phyloP scores from a whole-genome alignment of 2,797 vertebrate species.

The Nannoperca australis region DNA sequence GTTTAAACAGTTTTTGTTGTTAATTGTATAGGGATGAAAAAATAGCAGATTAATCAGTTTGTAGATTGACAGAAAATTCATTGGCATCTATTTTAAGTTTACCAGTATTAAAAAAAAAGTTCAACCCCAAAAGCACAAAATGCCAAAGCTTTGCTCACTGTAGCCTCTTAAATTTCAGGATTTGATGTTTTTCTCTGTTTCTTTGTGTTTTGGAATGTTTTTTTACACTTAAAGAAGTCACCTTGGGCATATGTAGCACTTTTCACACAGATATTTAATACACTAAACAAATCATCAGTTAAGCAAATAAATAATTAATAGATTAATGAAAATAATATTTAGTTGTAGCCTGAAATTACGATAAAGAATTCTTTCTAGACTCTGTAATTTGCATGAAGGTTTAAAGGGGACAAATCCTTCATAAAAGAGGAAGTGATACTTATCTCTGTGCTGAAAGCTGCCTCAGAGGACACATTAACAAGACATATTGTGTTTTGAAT shows the following conservation, averaged over 20 bases:
- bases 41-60: background rate
- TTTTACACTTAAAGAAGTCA: background rate
- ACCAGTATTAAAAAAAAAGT: background rate
- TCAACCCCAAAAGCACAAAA: background rate
- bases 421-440: conserved; percentile 24
- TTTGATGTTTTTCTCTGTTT: background rate
- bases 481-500: conserved; percentile 23
- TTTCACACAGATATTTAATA: background rate
- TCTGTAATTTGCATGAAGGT: background rate
- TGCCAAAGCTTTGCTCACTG: background rate
- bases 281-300: background rate
- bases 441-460: conserved; percentile 23
- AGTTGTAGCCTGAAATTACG: background rate
- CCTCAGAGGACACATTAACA: conserved; percentile 24
- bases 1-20: background rate
- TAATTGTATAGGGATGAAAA: background rate
- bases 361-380: background rate
- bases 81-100: background rate
- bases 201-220: background rate
- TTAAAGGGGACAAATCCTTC: conserved; percentile 12
- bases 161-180: background rate
- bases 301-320: background rate
- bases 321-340: background rate
- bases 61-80: background rate
- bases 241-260: background rate